Base-by-base conservation (phyloP, 1,140 invertebrate species). In the Brachystomella parvula region DNA sequence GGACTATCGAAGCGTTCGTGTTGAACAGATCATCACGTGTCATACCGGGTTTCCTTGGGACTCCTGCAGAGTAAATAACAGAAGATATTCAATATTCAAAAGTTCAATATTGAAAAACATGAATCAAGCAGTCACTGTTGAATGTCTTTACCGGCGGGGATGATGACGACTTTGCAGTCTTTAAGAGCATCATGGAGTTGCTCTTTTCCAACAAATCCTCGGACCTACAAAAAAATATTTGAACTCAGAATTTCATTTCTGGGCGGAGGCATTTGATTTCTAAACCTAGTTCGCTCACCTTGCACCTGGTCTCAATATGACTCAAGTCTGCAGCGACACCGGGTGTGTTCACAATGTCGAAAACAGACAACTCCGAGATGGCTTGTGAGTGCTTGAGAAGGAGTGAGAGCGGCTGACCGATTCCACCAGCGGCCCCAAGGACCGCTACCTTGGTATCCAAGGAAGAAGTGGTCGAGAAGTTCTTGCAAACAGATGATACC, bases 311-410 rank as follows among this genome's bases (percentile, higher is more conserved):
- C 74, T 98, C 89, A 75, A 98, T 98, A 80, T 99, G 96, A 21
- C 94, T 96, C 19, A 99, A 83, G 84, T 99, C 96, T 68, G 94
- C 93, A 66, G 94, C 95, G 21, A 99, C 96, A 71, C 96, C 97
- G 65, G 91, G 90, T 47, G 96, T 97, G 75, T 96, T 88, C 0
- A 94, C 93, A 78, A 99, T 89, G 83, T 99, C 96, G 75, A 96
- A 99, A 1, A 99, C 81, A 0, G 87, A 84, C 65, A 98, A 81
- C 73, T 91, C 83, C 19, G 85, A 86, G 21, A 98, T 84, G 47
- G 91, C 77, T 56, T 90, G 87, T 68, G 88, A 92, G 74, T 90
- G 84, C 81, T 99, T 99, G 63, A 99, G 78, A n/a, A 99, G 83
- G 47, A 99, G 81, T 12, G 94, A 92, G 73, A 99, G 79, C 6